Evolutionary conservation across 2,797 vertebrate genomes (phyloP), one percentile per base, ranked within the genome.

Genomic region (Chiloscyllium punctatum): DNA sequence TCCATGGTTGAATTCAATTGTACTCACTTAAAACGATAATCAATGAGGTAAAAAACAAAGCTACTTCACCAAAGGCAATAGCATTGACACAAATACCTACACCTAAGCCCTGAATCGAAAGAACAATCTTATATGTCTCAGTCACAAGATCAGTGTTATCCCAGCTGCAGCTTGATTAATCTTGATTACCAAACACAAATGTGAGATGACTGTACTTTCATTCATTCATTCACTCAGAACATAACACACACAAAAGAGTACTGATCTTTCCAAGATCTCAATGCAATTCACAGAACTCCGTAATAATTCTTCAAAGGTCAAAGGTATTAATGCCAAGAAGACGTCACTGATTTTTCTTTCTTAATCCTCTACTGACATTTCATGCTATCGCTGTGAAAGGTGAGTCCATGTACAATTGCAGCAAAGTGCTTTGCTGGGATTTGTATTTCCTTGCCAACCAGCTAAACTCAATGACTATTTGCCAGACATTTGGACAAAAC

Each of bases 281-380:
- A 69, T 8, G 66, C 62, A 42, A n/a, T 69, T 92, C 66, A 48
- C 21, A 84, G 82, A 18, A 84, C 42, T 84, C n/a, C 13, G 68
- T 21, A n/a, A 42, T 69, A 92, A 37, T 37, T 18, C 90, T 92
- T 92, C 90, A 92, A 92, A 66, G 23, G 62, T 66, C 16, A 88
- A 90, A 90, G 57, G 88, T 91, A 91, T 91, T 92, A 92, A 92
- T 69, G 37, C 88, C 90, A 92, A 92, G 62, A 68, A 92, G 66
- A 92, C 37, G n/a, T 68, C n/a, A 69, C 66, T 92, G 18, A 92
- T 92, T 92, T 69, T 21, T 62, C 57, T 13, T n/a, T 92, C 68
- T 92, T 68, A 92, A 68, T 92, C 33, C 90, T 69, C 21, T 18
- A 16, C 11, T 69, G 90, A 69, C n/a, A 69, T 92, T 92, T 92